These are phyloP conservation scores for Ylistrum balloti DNA, from an alignment of 1,140 invertebrate species.

Conservation along the genomic window DNA sequence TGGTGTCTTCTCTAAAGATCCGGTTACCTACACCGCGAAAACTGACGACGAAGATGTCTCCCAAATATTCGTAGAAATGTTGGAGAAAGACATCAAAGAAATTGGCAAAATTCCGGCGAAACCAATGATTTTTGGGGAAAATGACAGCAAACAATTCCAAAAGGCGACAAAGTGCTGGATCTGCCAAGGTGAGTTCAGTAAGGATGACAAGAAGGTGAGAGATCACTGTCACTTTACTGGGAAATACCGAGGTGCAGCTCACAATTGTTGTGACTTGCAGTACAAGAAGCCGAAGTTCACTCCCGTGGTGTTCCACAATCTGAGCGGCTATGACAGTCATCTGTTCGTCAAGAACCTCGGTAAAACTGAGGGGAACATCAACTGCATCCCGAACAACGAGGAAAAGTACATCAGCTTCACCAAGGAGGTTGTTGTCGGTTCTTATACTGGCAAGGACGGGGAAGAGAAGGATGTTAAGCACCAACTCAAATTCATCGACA, in stretches of 20 bases:
- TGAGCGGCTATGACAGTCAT: constrained; percentile 80
- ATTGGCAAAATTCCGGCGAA: too few relatives aligned
- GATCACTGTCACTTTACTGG: constrained; percentile 55
- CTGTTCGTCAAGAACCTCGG: constrained; percentile 76
- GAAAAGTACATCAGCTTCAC: constrained; percentile 72
- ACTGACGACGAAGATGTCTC: too few relatives aligned
- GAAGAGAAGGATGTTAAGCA: too few relatives aligned
- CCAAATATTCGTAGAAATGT: too few relatives aligned
- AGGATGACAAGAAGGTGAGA: constrained; percentile 42
- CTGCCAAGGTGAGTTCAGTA: constrained; percentile 60
- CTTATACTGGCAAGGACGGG: too few relatives aligned
- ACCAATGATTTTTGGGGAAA: too few relatives aligned
- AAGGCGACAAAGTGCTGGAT: too few relatives aligned
- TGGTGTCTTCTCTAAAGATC: too few relatives aligned
- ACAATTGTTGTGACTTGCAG: constrained; percentile 53
- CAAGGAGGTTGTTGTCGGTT: too few relatives aligned
- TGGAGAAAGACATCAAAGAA: too few relatives aligned
- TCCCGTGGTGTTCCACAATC: constrained; percentile 82
- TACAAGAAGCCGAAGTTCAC: constrained; percentile 61
- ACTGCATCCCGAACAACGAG: constrained; percentile 78
- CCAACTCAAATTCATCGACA: constrained; percentile 44
- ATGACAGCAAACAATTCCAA: too few relatives aligned
- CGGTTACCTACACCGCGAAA: too few relatives aligned
- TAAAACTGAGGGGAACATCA: constrained; percentile 68
- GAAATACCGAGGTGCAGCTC: constrained; percentile 51